A percentile compares a stretch with the other conserved stretches of the same genome.
These are phyloP conservation scores for Papilio helenus DNA, from an alignment of 1,140 invertebrate genomes.

Conservation along the genomic window DNA sequence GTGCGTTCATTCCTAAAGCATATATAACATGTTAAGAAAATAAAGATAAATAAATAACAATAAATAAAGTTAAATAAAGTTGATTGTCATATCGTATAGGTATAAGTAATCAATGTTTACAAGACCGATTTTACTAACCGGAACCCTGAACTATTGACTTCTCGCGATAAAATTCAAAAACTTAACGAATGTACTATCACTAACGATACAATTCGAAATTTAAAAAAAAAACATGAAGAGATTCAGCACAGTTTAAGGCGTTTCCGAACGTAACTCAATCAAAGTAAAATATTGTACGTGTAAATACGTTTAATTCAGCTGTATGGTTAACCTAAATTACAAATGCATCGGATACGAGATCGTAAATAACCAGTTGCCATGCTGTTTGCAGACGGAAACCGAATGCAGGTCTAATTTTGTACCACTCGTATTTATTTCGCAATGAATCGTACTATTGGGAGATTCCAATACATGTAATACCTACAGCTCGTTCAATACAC, in stretches of 20 bases:
- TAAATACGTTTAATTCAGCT: constrained; percentile 1
- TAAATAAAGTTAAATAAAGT: too few relatives aligned
- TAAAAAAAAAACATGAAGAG: not conserved
- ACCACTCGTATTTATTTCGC: not conserved
- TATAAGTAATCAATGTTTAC: not conserved
- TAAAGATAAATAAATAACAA: constrained; percentile 1
- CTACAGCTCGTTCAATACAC: too few relatives aligned
- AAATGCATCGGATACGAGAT: constrained; percentile 21
- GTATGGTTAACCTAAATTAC: constrained; percentile 28
- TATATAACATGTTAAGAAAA: not conserved
- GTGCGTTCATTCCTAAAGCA: not conserved
- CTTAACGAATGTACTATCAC: too few relatives aligned
- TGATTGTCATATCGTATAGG: too few relatives aligned
- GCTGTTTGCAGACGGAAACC: constrained; percentile 19
- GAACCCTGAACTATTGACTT: not conserved
- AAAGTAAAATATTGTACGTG: not conserved
- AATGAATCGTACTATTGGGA: not conserved
- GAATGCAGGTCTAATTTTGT: constrained; percentile 10
- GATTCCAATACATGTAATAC: not conserved
- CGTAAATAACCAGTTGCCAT: constrained; percentile 30
- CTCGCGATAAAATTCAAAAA: too few relatives aligned
- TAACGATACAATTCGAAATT: too few relatives aligned
- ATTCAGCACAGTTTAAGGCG: too few relatives aligned
- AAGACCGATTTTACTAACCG: not conserved
- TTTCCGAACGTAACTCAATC: not conserved